Base-by-base conservation (phyloP, 2,888 invertebrate genomes). In the Euphydryas editha region DNA sequence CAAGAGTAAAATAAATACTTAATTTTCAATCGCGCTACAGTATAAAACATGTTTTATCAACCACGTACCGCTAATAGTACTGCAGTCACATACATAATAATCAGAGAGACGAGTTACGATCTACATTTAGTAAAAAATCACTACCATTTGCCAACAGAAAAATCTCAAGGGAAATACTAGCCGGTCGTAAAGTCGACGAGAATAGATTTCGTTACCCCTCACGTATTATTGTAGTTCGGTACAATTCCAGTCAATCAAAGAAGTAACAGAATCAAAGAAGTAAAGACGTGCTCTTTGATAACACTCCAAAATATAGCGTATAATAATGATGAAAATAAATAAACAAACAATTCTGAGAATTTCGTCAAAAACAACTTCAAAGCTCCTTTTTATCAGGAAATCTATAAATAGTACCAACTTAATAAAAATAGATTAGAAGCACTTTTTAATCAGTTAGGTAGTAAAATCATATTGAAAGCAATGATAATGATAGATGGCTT, bases 131-230 rank as follows among this genome's bases (percentile, higher is more conserved):
- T 59, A 64, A 59, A 64, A 61, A 57, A 58, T 57, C 46, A 51
- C 30, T 51, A 36, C 49, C 37, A 57, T 36, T 61, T 44, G n/a
- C 56, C 39, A 42, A 39, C 49, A 21, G 21, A 57, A n/a, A 66
- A 51, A 42, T 51, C 56, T 51, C 61, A 11, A 20, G 61, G 57
- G 61, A 56, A 39, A 44, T 15, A 8, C 47, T 46, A 51, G 54
- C 46, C 60, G 49, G 30, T 61, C 57, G 57, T 66, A 61, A 61
- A 66, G 42, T n/a, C 47, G 46, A 39, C 57, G 49, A 57, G 61
- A 57, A 66, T 58, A 61, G 57, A 51, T 61, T 61, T 66, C 36
- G 49, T 57, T 57, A 61, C 58, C 44, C 42, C 30, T 15, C 39
- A 24, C 30, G 17, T 54, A 20, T 54, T 42, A 59, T 36, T 36